Base-by-base conservation (phyloP, 2,113 vertebrate genomes). In the Mola mola region DNA sequence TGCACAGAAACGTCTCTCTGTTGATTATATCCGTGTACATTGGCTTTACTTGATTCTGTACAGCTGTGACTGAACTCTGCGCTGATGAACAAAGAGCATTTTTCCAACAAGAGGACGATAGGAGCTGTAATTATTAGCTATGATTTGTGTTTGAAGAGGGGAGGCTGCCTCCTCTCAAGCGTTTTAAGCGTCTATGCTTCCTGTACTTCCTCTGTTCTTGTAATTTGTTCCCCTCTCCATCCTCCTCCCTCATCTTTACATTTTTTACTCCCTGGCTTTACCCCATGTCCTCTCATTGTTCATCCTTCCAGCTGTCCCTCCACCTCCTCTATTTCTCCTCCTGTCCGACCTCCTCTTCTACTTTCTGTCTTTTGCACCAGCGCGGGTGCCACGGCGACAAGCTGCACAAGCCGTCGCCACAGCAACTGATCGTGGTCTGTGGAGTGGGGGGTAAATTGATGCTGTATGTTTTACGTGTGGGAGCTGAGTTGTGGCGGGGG, bases 341-440 rank as follows among this genome's bases (percentile, higher is more conserved):
- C 33, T 34, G 12, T 53, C 60, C 68, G 46, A 63, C 69, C 43
- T 25, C 47, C 31, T 66, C 55, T 60, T 58, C 61, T 38, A 70
- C 57, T 53, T 19, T 63, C 47, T 50, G 25, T 63, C 72, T 41
- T 74, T 74, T 52, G 24, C 66, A 70, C 78, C 81, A 65, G 55
- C 57, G 2, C n/a, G 59, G 80, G 56, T 34, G 71, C 75, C 66
- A 17, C 62, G 74, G 78, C 48, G 63, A 73, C 81, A 43, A 79
- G 59, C 62, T 60, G 68, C 78, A 69, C 60, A 85, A 79, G 78
- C 75, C 16, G 86, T 92, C 59, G 64, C 78, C 88, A 88, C 69
- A 82, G 87, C 62, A 88, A 92, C 86, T 20, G 42, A 68, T 87
- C 78, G 77, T 66, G 78, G 83, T 76, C 72, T 74, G 62, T 46